A percentile compares a stretch with the other conserved stretches of the same genome.
Conservation (phyloP, 2,113 vertebrate species). For the Ophiodon elongatus region DNA sequence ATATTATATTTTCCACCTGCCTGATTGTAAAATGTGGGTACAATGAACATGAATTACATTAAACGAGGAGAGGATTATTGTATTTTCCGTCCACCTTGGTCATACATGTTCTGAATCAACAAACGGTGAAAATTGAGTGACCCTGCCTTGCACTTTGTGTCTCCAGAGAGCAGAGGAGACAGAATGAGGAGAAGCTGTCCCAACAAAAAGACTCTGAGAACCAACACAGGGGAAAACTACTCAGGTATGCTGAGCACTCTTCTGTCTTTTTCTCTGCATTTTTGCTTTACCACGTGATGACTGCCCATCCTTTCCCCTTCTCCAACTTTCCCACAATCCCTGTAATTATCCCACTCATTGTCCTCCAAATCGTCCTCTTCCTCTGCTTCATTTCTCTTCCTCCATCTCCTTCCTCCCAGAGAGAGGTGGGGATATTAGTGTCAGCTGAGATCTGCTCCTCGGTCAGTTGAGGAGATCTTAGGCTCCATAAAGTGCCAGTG, state of each 20-base stretch:
- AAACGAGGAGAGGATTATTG: not conserved
- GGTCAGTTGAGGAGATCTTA: constrained; percentile 74
- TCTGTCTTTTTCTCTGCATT: constrained; percentile 1
- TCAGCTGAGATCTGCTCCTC: constrained; percentile 59
- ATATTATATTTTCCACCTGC: constrained; percentile 28
- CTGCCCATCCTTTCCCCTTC: constrained; percentile 20
- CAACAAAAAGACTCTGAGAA: constrained; percentile 83
- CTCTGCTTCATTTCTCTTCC: constrained; percentile 20
- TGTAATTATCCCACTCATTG: constrained; percentile 40
- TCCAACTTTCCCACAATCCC: constrained; percentile 46
- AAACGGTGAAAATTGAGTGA: constrained; percentile 30
- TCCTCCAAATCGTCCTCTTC: constrained; percentile 36
- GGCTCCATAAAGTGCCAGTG: constrained; percentile 67
- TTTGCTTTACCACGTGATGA: not conserved
- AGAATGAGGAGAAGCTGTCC: constrained; percentile 82
- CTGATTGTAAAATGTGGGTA: constrained; percentile 23
- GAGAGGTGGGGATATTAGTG: constrained; percentile 52
- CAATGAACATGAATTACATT: constrained; percentile 11
- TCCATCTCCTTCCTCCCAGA: constrained; percentile 43
- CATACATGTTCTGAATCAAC: constrained; percentile 14
- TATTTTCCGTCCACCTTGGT: not conserved
- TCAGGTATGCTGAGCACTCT: constrained; percentile 82
- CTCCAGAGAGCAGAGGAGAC: constrained; percentile 85
- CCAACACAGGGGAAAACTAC: constrained; percentile 80
- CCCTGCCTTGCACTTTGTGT: constrained; percentile 46